Evolutionary conservation across 2,113 vertebrate species (phyloP).

Genomic region (Pangasianodon gigas): DNA sequence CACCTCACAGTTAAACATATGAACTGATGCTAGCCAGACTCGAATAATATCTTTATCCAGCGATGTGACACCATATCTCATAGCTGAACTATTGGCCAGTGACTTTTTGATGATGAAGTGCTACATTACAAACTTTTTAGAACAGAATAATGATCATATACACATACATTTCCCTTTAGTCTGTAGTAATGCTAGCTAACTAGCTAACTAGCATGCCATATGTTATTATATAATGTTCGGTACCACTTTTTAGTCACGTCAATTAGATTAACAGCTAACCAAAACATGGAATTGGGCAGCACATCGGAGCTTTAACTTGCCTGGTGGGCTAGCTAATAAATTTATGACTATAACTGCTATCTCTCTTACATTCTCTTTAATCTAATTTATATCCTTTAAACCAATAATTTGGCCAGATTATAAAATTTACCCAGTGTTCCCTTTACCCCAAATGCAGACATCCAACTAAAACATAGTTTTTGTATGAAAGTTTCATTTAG

Average conservation of each 20-base stretch:
- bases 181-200: background rate
- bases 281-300: background rate
- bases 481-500: background rate
- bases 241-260: background rate
- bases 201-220: background rate
- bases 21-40: background rate
- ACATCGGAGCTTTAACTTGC: background rate
- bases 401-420: background rate
- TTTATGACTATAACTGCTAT: background rate
- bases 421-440: background rate
- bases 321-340: background rate
- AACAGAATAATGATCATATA: background rate
- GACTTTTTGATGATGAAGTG: background rate
- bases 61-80: background rate
- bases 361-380: background rate
- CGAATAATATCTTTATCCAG: background rate
- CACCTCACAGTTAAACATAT: background rate
- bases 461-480: background rate
- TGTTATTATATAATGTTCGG: background rate
- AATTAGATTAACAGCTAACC: background rate
- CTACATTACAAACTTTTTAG: background rate
- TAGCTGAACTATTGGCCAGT: background rate
- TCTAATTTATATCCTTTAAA: background rate
- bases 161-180: background rate
- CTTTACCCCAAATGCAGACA: background rate